A percentile compares a stretch with the other conserved stretches of the same genome.
Conservation (phyloP, 2,797 vertebrate genomes). For the Momotus momota region DNA sequence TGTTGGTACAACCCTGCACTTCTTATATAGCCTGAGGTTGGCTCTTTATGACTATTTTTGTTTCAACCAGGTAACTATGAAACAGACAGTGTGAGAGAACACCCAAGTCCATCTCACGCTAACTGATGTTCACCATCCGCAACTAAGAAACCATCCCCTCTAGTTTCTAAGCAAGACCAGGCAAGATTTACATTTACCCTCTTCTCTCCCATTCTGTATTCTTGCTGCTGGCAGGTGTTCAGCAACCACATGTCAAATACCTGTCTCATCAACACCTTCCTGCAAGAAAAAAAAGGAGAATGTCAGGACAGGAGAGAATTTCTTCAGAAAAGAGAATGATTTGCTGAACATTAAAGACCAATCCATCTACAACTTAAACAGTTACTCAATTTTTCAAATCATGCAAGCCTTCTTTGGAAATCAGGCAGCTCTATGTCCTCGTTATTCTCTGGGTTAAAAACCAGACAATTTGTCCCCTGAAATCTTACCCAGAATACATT, state of each 20-base stretch:
- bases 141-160: neutral
- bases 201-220: conserved; percentile 79
- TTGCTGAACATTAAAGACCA: neutral
- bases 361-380: neutral
- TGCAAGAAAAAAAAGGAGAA: conserved; percentile 30
- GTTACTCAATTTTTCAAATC: neutral
- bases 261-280: conserved; percentile 69
- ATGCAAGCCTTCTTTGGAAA: neutral
- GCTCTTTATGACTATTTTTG: neutral
- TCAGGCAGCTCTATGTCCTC: neutral
- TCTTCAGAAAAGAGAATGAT: neutral
- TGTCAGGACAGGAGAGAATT: neutral
- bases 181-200: conserved; percentile 75
- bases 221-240: conserved; percentile 72
- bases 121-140: neutral
- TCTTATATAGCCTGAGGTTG: neutral
- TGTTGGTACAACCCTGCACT: neutral
- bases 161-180: neutral
- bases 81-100: neutral
- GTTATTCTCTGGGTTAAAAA: neutral
- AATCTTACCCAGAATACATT: neutral
- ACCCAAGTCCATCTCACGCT: neutral
- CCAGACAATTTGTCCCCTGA: neutral
- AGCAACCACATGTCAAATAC: conserved; percentile 86
- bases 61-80: neutral